Base-by-base conservation (phyloP, 2,797 vertebrate genomes). In the Botia almorhae region DNA sequence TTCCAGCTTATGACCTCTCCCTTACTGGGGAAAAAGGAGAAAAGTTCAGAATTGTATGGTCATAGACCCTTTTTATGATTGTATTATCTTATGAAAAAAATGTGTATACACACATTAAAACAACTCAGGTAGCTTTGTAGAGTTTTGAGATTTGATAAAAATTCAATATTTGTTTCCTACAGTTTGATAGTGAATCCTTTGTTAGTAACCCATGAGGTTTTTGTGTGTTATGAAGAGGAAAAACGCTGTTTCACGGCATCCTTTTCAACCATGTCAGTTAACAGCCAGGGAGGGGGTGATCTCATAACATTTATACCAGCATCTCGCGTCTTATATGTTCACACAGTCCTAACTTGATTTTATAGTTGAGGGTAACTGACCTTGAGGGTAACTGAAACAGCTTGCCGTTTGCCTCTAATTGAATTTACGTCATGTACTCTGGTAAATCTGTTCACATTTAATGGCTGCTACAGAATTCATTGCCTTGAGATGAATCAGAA, bases 41-140 rank as follows among this genome's bases (percentile, higher is more conserved):
- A 89, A 92, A 86, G 87, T 87, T 89, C 80, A 85, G 84, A 88
- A 80, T 86, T 93, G 90, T 92, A 92, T 92, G 95, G 95, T 95
- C 94, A 91, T 95, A 94, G 95, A 95, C 94, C 94, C 91, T 89
- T 93, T 91, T 93, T 94, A 94, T 95, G 94, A 96, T 96, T 96
- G 95, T 96, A 96, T 95, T 94, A 92, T 89, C 91, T 92, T 93
- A 83, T 90, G 92, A 60, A 75, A 82, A 84, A 64, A 72, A 84
- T 39, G 56, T 60, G 63, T 58, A 19, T 33, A 60, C 51, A 80
- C 72, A 69, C 72, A 76, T 78, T 83, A 85, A 79, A 85, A 70
- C 82, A 94, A 94, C 95, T 96, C 95, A 96, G 95, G 95, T 95
- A 94, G 94, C 90, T 92, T 91, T 92, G 83, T 87, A 89, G 90